Evolutionary conservation across 2,113 vertebrate species (phyloP).

Genomic region (Lonchura striata): DNA sequence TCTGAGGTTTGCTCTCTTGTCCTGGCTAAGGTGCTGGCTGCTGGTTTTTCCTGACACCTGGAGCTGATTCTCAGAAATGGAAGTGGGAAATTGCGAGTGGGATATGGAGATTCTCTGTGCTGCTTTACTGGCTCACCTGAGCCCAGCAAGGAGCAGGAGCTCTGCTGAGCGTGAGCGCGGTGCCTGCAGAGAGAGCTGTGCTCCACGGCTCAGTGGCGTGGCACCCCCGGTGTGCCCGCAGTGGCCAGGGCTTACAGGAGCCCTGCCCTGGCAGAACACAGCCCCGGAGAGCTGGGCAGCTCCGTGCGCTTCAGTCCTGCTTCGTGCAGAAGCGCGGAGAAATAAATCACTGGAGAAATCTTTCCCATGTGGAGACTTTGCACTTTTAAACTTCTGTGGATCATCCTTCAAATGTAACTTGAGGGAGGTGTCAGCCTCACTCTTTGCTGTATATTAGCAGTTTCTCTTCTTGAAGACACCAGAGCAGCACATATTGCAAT

Average conservation of each 20-base stretch:
- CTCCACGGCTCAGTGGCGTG: too few species aligned
- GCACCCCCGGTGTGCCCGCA: too few species aligned
- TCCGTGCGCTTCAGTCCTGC: not conserved
- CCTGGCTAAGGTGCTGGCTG: not conserved
- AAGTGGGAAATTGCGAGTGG: not conserved
- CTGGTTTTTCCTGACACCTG: not conserved
- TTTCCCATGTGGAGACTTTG: not conserved
- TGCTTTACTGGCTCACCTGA: not conserved
- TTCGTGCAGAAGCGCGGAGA: not conserved
- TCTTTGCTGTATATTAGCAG: not conserved
- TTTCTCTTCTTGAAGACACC: not conserved
- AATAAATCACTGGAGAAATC: not conserved
- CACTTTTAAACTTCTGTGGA: not conserved
- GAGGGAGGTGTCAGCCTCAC: not conserved
- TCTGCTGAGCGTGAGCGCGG: not conserved
- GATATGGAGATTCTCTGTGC: not conserved
- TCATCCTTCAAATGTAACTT: not conserved
- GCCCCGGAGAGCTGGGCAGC: not conserved
- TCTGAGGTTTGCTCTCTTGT: not conserved
- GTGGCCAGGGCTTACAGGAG: fast-evolving
- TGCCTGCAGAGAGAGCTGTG: too few species aligned
- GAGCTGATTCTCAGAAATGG: not conserved
- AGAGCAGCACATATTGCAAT: not conserved
- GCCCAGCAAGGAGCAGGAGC: not conserved
- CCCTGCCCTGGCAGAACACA: not conserved